Conservation (phyloP, 2,888 invertebrate genomes). For the Pristionchus fissidentatus region DNA sequence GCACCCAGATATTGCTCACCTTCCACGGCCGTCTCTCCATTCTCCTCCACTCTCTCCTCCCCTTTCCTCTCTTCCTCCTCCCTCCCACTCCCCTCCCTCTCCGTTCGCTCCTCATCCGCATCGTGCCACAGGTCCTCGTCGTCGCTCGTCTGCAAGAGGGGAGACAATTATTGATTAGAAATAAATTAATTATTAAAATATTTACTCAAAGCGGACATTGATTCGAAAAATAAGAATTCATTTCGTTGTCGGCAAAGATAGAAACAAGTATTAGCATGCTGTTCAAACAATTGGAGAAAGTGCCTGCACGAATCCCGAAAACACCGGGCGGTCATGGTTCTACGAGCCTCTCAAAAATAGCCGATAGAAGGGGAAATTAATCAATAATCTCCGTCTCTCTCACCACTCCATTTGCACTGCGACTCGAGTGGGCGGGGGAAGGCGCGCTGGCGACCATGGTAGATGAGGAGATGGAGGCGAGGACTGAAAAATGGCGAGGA, state of each 20-base stretch:
- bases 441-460: not conserved
- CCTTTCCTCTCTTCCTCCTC: not conserved
- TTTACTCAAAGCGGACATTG: not conserved
- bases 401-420: slow-evolving; percentile 9
- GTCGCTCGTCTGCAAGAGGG: slow-evolving; percentile 55
- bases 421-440: not conserved
- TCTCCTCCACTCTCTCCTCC: not conserved
- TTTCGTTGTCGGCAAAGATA: not conserved
- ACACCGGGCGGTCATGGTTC: no score
- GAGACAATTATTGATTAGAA: not conserved
- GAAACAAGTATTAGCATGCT: not conserved
- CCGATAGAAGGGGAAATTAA: no score
- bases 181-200: slow-evolving; percentile 49
- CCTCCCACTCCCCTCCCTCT: slow-evolving; percentile 25
- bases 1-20: no score
- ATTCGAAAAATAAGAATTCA: not conserved
- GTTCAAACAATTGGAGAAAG: not conserved
- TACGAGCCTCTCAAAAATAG: no score
- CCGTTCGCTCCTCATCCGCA: slow-evolving; percentile 56
- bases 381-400: not conserved
- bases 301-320: no score
- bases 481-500: not conserved
- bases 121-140: slow-evolving; percentile 69
- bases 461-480: not conserved
- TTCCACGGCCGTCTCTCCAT: not conserved